phyloP scores from a whole-genome alignment of 1,140 invertebrate genomes.

The Magallana gigas region DNA sequence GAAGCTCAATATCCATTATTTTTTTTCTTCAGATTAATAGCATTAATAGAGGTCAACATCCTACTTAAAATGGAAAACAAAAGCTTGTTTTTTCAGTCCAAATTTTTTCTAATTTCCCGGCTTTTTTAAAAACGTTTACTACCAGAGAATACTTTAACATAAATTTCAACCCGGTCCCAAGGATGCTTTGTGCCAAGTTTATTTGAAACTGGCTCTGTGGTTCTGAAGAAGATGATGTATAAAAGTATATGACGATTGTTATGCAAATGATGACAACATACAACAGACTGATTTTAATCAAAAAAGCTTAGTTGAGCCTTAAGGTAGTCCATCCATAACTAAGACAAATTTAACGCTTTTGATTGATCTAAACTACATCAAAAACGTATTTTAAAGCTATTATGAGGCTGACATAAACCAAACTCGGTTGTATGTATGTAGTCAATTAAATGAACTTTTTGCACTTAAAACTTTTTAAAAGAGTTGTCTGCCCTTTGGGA shows the following conservation, averaged over 20 bases:
- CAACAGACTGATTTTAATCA: slow-evolving; percentile 4
- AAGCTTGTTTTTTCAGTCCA: slow-evolving; percentile 11
- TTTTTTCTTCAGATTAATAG: slow-evolving; percentile 7
- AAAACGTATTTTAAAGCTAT: too few relatives aligned
- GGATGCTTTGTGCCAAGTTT: slow-evolving; percentile 15
- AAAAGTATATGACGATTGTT: slow-evolving; percentile 8
- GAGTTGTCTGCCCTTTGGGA: too few relatives aligned
- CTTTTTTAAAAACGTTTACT: slow-evolving; percentile 19
- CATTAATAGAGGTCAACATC: slow-evolving; percentile 21
- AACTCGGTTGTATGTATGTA: too few relatives aligned
- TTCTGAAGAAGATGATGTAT: slow-evolving; percentile 1
- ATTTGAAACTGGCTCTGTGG: slow-evolving; percentile 1
- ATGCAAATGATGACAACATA: slow-evolving; percentile 11
- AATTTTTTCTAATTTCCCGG: slow-evolving; percentile 1
- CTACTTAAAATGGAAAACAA: slow-evolving; percentile 17
- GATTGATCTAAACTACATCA: too few relatives aligned
- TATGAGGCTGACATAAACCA: too few relatives aligned
- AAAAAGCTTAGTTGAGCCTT: slow-evolving; percentile 12
- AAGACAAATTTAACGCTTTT: too few relatives aligned
- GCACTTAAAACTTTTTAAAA: too few relatives aligned
- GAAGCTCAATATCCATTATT: slow-evolving; percentile 16
- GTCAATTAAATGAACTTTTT: too few relatives aligned
- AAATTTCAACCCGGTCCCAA: slow-evolving; percentile 15
- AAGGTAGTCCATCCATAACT: not conserved
- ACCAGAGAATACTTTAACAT: slow-evolving; percentile 13